Evolutionary conservation across 2,888 invertebrate genomes (phyloP).

Genomic region (Scaptomyza tumidula): DNA sequence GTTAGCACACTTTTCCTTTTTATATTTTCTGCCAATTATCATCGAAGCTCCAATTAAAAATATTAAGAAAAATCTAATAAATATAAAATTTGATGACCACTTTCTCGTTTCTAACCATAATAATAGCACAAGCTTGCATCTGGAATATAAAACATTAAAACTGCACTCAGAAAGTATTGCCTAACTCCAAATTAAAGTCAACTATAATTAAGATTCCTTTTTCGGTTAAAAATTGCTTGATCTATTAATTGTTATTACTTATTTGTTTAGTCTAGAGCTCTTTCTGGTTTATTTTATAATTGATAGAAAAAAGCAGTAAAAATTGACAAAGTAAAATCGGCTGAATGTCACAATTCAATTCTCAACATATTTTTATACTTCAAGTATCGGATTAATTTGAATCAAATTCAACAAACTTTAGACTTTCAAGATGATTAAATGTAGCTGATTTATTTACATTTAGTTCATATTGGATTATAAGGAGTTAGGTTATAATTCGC

Average conservation of each 20-base stretch:
- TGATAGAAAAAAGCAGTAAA: neutral
- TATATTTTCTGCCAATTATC: too few relatives aligned
- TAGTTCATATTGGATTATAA: too few relatives aligned
- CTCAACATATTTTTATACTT: neutral
- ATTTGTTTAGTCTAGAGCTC: neutral
- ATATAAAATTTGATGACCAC: neutral
- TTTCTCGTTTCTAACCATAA: neutral
- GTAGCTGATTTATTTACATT: too few relatives aligned
- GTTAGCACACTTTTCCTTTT: too few relatives aligned
- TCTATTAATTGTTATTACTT: neutral
- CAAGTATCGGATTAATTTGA: neutral
- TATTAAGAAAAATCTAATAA: neutral
- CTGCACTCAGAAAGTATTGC: neutral
- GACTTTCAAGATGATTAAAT: too few relatives aligned
- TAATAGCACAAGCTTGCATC: neutral
- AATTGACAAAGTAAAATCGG: neutral
- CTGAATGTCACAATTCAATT: neutral
- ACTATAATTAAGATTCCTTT: neutral
- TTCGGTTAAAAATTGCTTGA: neutral
- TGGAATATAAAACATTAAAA: neutral
- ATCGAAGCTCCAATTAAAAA: neutral
- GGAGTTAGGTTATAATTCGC: too few relatives aligned
- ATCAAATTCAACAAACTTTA: too few relatives aligned
- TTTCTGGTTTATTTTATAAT: neutral
- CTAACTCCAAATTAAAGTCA: neutral